phyloP scores from a whole-genome alignment of 2,797 vertebrate species.

The Arrhamphus sclerolepis region DNA sequence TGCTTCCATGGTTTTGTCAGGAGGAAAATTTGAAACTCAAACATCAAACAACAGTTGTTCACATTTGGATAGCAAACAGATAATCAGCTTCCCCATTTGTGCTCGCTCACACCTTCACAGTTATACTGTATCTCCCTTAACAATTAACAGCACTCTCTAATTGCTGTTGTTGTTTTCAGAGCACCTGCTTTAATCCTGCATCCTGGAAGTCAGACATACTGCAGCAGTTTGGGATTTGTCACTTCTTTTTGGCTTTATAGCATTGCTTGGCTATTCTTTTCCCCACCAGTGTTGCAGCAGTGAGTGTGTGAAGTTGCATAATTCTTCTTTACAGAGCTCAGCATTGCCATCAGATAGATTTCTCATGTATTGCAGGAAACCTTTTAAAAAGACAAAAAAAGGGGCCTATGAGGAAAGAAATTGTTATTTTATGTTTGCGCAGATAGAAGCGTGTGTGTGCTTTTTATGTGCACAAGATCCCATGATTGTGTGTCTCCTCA shows the following conservation, averaged over 20 bases:
- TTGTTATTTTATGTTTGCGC: slow-evolving; percentile 19
- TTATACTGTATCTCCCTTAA: slow-evolving; percentile 67
- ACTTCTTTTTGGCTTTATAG: slow-evolving; percentile 10
- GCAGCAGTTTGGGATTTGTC: slow-evolving; percentile 17
- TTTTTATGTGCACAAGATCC: not conserved
- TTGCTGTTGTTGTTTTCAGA: slow-evolving; percentile 59
- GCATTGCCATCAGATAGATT: slow-evolving; percentile 25
- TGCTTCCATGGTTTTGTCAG: no score
- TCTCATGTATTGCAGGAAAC: slow-evolving; percentile 18
- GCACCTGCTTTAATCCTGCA: slow-evolving; percentile 33
- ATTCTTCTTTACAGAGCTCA: slow-evolving; percentile 24
- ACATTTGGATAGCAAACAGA: slow-evolving; percentile 40
- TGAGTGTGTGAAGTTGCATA: slow-evolving; percentile 13
- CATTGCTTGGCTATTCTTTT: slow-evolving; percentile 18
- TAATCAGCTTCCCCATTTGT: slow-evolving; percentile 60
- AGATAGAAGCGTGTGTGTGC: not conserved
- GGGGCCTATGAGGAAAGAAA: not conserved
- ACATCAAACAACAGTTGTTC: no score
- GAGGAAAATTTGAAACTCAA: no score
- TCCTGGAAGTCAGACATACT: slow-evolving; percentile 27
- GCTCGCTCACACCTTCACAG: slow-evolving; percentile 60
- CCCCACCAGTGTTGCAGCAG: slow-evolving; percentile 21
- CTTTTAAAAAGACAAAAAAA: not conserved
- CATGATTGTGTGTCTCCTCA: slow-evolving; percentile 1
- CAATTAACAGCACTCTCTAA: slow-evolving; percentile 74